Evolutionary conservation across 2,888 invertebrate species (phyloP).

Genomic region (Hoplodrina blanda): DNA sequence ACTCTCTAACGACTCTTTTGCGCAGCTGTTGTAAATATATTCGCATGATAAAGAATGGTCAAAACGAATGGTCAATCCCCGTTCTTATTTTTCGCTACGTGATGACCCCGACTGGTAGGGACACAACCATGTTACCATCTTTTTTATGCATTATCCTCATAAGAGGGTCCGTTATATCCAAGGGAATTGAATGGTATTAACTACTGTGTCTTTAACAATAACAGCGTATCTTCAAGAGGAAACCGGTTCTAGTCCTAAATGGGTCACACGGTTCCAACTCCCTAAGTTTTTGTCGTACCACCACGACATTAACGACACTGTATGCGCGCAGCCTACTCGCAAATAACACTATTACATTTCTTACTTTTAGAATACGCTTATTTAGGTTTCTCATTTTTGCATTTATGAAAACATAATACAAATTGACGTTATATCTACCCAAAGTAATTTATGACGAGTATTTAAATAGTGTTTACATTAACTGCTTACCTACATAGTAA

Average conservation of each 20-base stretch:
- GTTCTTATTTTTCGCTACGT: constrained; percentile 81
- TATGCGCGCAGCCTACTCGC: constrained; percentile 57
- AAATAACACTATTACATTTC: constrained; percentile 54
- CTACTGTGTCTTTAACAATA: constrained; percentile 87
- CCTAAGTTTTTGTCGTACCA: constrained; percentile 83
- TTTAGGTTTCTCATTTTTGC: constrained; percentile 3
- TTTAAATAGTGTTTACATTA: constrained; percentile 44
- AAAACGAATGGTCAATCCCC: constrained; percentile 86
- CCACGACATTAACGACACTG: constrained; percentile 73
- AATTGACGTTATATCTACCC: constrained; percentile 1
- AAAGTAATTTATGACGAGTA: constrained; percentile 11
- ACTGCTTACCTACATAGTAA: constrained; percentile 62
- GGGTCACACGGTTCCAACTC: constrained; percentile 90
- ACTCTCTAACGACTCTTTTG: constrained; percentile 72
- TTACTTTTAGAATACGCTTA: constrained; percentile 24
- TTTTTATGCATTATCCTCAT: constrained; percentile 87
- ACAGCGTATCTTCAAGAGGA: constrained; percentile 86
- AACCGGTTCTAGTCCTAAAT: constrained; percentile 89
- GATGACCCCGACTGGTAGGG: constrained; percentile 80
- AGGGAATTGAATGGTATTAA: constrained; percentile 87
- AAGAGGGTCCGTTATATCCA: constrained; percentile 86
- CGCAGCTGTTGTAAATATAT: constrained; percentile 77
- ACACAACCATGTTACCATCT: constrained; percentile 85
- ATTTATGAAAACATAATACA: constrained; percentile 2
- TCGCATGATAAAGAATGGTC: constrained; percentile 83